Evolutionary conservation across 2,797 vertebrate species (phyloP).

Genomic region (Argyrosomus regius): DNA sequence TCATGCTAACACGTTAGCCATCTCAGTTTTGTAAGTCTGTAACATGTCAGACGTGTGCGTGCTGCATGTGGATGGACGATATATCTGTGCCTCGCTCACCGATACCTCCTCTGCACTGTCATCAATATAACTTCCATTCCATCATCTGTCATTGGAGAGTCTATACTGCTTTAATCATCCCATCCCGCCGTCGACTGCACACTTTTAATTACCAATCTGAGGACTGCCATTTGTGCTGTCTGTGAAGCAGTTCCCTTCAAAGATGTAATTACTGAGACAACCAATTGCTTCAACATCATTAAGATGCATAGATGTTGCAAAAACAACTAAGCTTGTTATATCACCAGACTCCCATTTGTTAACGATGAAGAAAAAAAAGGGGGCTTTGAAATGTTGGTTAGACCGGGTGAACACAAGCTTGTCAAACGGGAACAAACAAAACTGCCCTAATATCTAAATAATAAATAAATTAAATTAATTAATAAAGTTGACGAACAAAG

Average conservation of each 20-base stretch:
- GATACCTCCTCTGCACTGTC: slow-evolving; percentile 21
- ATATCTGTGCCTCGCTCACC: slow-evolving; percentile 4
- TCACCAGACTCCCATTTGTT: slow-evolving; percentile 29
- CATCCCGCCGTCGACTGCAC: slow-evolving; percentile 50
- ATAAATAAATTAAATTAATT: not conserved
- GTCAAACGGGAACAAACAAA: slow-evolving; percentile 1
- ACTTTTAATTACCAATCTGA: slow-evolving; percentile 71
- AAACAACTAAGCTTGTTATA: slow-evolving; percentile 52
- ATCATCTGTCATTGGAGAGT: slow-evolving; percentile 31
- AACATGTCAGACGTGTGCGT: slow-evolving; percentile 8
- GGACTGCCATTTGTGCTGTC: slow-evolving; percentile 49
- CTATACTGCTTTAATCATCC: slow-evolving; percentile 61
- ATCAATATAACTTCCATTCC: slow-evolving; percentile 50
- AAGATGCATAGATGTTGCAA: slow-evolving; percentile 54
- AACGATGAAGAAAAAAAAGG: not conserved
- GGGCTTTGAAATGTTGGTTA: slow-evolving; percentile 28
- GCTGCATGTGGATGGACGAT: not conserved
- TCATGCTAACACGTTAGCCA: not conserved
- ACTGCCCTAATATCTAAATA: not conserved
- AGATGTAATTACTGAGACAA: slow-evolving; percentile 72
- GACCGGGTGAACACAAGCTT: slow-evolving; percentile 12
- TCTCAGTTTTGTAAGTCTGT: not conserved
- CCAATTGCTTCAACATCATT: slow-evolving; percentile 60
- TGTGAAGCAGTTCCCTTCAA: slow-evolving; percentile 64
- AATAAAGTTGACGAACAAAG: not conserved